Conservation (phyloP, 2,113 vertebrate genomes). For the Gasterosteus aculeatus region DNA sequence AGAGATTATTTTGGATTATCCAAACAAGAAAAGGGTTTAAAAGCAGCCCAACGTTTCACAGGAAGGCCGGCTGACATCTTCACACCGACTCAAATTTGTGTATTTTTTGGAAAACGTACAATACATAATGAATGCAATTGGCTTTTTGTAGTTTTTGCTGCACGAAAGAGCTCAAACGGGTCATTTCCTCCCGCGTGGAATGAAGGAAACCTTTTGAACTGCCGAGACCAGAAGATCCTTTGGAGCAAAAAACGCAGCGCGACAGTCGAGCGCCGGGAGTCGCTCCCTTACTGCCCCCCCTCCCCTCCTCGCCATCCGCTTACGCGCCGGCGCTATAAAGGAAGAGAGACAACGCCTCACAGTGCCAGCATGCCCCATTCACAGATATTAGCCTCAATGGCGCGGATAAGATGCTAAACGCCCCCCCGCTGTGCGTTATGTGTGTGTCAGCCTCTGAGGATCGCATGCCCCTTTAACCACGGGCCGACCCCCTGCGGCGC, state of each 20-base stretch:
- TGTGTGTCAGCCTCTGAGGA: conserved; percentile 45
- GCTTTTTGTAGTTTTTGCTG: neutral
- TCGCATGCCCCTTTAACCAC: conserved; percentile 60
- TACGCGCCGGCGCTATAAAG: conserved; percentile 57
- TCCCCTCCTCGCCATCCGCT: conserved; percentile 42
- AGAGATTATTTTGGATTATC: neutral
- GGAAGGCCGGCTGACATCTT: conserved; percentile 13
- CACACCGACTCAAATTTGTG: neutral
- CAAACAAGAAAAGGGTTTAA: neutral
- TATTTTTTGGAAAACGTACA: neutral
- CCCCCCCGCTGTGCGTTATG: conserved; percentile 68
- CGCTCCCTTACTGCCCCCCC: neutral
- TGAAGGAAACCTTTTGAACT: conserved; percentile 6
- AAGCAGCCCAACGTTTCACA: neutral
- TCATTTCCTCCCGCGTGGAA: conserved; percentile 11
- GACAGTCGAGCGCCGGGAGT: conserved; percentile 9
- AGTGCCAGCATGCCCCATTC: conserved; percentile 68
- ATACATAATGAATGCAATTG: neutral
- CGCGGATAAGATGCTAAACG: conserved; percentile 62
- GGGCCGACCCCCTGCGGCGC: conserved; percentile 41
- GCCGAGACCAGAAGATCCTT: conserved; percentile 12
- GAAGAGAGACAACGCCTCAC: conserved; percentile 34
- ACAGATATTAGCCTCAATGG: conserved; percentile 82
- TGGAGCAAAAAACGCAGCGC: conserved; percentile 19
- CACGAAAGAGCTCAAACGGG: conserved; percentile 3